phyloP scores from a whole-genome alignment of 2,797 vertebrate genomes.

The Rallus crepitans region DNA sequence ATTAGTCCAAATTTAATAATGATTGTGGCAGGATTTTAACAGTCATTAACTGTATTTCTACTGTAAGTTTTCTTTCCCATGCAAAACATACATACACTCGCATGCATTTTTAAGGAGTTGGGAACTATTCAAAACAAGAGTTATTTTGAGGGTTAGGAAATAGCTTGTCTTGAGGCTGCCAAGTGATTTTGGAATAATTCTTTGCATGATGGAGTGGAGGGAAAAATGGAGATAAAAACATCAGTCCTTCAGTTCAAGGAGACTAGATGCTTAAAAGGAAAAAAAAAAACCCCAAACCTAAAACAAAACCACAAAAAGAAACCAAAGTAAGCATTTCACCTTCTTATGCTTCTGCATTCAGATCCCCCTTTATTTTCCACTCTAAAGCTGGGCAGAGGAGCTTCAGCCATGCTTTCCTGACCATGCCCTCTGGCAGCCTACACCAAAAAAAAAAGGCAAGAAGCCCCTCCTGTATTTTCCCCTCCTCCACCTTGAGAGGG shows the following conservation, averaged over 20 bases:
- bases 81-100: constrained; percentile 61
- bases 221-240: constrained; percentile 69
- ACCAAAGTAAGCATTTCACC: not conserved
- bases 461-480: not conserved
- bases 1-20: not conserved
- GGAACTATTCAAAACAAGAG: constrained; percentile 80
- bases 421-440: not conserved
- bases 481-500: not conserved
- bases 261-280: not conserved
- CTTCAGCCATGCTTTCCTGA: not conserved
- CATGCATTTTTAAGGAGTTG: constrained; percentile 77
- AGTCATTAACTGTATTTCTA: not conserved
- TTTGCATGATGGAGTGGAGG: constrained; percentile 67
- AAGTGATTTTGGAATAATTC: constrained; percentile 79
- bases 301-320: too few species aligned
- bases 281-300: not conserved
- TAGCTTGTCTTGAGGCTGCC: constrained; percentile 78
- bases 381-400: not conserved
- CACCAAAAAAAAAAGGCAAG: not conserved
- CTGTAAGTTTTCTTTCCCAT: constrained; percentile 57
- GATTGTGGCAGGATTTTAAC: not conserved
- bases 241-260: constrained; percentile 62
- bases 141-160: constrained; percentile 83
- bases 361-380: constrained; percentile 17
- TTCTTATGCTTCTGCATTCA: constrained; percentile 33